Base-by-base conservation (phyloP, 2,797 vertebrate genomes). In the Podarcis siculus region DNA sequence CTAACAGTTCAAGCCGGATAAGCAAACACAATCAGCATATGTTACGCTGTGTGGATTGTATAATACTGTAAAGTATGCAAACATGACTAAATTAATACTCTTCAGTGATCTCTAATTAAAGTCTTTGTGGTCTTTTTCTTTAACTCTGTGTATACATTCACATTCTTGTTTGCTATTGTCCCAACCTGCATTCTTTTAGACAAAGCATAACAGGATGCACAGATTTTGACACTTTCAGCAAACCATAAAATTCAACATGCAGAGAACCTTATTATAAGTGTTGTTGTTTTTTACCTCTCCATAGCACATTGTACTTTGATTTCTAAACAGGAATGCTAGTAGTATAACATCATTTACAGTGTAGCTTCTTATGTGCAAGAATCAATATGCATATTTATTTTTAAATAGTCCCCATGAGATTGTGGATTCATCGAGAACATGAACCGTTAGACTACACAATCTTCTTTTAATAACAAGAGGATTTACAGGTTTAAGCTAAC, bases 401-500 rank as follows among this genome's bases (percentile, higher is more conserved):
- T 79, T 82, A 42, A 93, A 91, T 89, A 90, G 86, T 87, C 23
- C 77, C 1, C 2, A 42, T 88, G 90, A 79, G 49, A 89, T 79
- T 83, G 32, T 78, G 3, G 91, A 61, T 79, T 69, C 64, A 49
- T 93, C 88, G 79, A 95, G 1, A 90, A 23, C 1, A 87, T 37
- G 79, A 45, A 8, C 4, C 49, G 79, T 64, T 86, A 73, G 1
- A 12, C 5, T 79, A 42, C 0, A 1, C 19, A 37, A 27, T 94
- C 89, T 88, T 76, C 3, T 80, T 64, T 87, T 87, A 87, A 87
- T 27, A 88, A 71, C 5, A 42, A 82, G 80, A 87, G 58, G 89
- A 86, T 89, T 75, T 89, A 37, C 55, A 83, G 39, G 0, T 86
- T 89, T 92, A 94, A 94, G 90, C 84, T 92, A 90, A 42, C 27